phyloP scores from a whole-genome alignment of 2,113 vertebrate species.

The Oncorhynchus masou region DNA sequence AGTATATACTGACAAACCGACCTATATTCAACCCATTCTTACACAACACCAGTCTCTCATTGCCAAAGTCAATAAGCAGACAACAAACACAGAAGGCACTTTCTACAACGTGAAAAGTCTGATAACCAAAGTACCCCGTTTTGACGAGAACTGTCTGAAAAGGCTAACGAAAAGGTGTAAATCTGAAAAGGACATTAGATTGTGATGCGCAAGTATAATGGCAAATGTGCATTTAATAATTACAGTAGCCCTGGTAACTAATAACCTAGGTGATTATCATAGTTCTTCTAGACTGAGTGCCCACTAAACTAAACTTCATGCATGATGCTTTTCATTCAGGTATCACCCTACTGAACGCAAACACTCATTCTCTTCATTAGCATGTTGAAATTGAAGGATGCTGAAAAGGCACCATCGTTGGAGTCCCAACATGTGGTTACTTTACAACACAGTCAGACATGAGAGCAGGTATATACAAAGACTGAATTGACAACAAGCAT shows the following conservation, averaged over 20 bases:
- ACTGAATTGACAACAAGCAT: conserved; percentile 8
- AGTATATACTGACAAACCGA: neutral
- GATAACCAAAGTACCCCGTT: neutral
- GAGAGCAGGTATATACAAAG: conserved; percentile 7
- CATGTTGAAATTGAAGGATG: conserved; percentile 7
- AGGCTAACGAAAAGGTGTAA: neutral
- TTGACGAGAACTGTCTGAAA: neutral
- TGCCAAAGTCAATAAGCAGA: neutral
- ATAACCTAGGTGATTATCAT: neutral
- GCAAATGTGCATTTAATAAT: neutral
- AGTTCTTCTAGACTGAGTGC: neutral
- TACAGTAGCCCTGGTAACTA: conserved; percentile 11
- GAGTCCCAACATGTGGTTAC: neutral
- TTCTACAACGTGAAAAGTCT: neutral
- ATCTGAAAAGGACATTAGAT: neutral
- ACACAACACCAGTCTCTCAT: neutral
- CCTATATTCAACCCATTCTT: neutral
- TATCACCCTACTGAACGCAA: neutral
- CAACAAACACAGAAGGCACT: conserved; percentile 3
- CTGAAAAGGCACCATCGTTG: neutral
- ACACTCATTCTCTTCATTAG: neutral
- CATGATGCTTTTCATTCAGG: neutral
- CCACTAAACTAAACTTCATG: neutral
- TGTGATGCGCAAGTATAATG: neutral
- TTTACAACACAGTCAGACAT: conserved; percentile 10